Conservation (phyloP, 1,140 invertebrate genomes). For the Zelostemma sp. region DNA sequence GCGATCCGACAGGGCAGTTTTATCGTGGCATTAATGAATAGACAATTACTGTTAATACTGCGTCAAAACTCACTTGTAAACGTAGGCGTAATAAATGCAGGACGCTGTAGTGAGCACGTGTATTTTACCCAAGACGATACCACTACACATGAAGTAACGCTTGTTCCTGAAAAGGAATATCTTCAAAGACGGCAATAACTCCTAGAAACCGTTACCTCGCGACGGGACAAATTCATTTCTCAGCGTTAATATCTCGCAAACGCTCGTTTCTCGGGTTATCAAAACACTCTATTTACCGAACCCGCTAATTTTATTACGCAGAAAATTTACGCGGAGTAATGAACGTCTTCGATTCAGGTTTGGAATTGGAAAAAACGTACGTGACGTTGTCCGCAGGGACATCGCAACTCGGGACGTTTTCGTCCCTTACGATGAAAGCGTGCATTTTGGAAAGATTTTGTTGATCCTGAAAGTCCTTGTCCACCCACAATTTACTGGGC, state of each 20-base stretch:
- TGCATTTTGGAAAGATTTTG: conserved; percentile 38
- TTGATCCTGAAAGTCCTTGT: conserved; percentile 15
- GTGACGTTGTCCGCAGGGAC: conserved; percentile 19
- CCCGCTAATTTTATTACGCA: background rate
- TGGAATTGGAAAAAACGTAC: conserved; percentile 28
- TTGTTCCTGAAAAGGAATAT: background rate
- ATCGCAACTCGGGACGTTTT: conserved; percentile 37
- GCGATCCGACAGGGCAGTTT: too few relatives aligned
- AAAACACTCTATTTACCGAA: background rate
- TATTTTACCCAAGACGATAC: background rate
- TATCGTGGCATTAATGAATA: background rate
- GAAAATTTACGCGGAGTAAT: background rate
- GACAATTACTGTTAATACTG: conserved; percentile 2
- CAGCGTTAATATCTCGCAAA: background rate
- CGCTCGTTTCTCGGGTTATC: background rate
- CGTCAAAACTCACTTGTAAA: background rate
- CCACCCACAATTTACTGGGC: conserved; percentile 26
- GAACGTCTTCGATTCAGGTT: background rate
- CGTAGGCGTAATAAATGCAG: conserved; percentile 1
- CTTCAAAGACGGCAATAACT: background rate
- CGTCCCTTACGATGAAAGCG: conserved; percentile 45
- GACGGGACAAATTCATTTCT: background rate
- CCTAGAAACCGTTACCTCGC: background rate
- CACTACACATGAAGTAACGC: conserved; percentile 3
- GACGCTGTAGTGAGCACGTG: conserved; percentile 6